Conservation (phyloP, 1,140 invertebrate genomes). For the Plectrocnemia conspersa region DNA sequence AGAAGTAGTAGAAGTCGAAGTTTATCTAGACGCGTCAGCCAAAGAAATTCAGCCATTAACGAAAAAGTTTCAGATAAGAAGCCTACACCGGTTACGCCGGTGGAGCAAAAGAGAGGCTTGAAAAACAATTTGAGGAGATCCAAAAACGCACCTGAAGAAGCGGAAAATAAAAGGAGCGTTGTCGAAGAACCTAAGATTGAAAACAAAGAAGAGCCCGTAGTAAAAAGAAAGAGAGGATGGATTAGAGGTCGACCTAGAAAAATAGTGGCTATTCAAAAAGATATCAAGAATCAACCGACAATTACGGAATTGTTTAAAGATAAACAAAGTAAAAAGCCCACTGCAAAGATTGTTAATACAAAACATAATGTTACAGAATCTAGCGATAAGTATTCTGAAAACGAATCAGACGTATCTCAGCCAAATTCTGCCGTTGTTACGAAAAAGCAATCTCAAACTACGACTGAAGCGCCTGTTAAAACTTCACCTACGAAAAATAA, state of each 20-base stretch:
- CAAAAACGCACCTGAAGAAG: slow-evolving; percentile 35
- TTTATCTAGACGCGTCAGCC: slow-evolving; percentile 42
- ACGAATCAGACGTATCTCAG: slow-evolving; percentile 15
- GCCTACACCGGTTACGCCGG: slow-evolving; percentile 6
- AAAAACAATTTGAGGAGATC: not conserved
- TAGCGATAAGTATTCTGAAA: slow-evolving; percentile 25
- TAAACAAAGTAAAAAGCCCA: slow-evolving; percentile 25
- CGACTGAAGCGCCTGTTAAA: slow-evolving; percentile 9
- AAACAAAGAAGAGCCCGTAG: slow-evolving; percentile 14
- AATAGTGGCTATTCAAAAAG: slow-evolving; percentile 12
- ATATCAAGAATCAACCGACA: slow-evolving; percentile 32
- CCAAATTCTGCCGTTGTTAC: not conserved
- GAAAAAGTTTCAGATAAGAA: slow-evolving; percentile 19
- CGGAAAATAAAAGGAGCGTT: not conserved
- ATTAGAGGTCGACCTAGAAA: slow-evolving; percentile 38
- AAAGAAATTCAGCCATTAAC: slow-evolving; percentile 15
- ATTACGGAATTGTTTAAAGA: slow-evolving; percentile 34
- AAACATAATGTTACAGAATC: slow-evolving; percentile 8
- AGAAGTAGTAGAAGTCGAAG: slow-evolving; percentile 47
- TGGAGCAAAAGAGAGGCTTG: slow-evolving; percentile 7
- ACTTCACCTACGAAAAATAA: slow-evolving; percentile 13
- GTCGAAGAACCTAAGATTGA: not conserved
- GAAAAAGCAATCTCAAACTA: slow-evolving; percentile 11
- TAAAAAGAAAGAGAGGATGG: slow-evolving; percentile 42
- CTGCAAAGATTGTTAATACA: slow-evolving; percentile 27